Evolutionary conservation across 2,797 vertebrate genomes (phyloP), one percentile per base, ranked within the genome.

Genomic region (Labroides dimidiatus): DNA sequence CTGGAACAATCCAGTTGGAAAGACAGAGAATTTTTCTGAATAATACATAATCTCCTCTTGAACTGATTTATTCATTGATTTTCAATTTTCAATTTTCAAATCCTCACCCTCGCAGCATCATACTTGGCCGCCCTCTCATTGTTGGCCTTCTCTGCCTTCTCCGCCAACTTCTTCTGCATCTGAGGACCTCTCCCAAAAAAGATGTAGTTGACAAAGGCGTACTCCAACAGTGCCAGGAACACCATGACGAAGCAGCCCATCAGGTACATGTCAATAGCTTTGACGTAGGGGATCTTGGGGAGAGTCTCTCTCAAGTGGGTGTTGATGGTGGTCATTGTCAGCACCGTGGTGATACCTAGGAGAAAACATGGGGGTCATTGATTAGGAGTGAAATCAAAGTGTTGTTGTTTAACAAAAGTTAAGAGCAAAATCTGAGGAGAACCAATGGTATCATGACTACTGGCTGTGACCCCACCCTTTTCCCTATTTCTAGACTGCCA

Each of bases 281-380:
- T 98, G 81, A 98, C 97, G 13, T 98, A 98, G 0, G 97, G 97
- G 82, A 98, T 98, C 90, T 98, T 98, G 87, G 97, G 97, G 82
- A 98, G 88, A 21, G 97, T 98, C 91, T 98, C 97, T 75, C 97
- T 91, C 66, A 98, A 88, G 81, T 98, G 97, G 44, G 97, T 98
- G 91, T 97, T 97, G 95, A 98, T 98, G 12, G 97, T 98, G 42
- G 97, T 98, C 97, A 98, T 98, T 19, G 97, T 98, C 85, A 98
- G 94, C 77, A 98, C 93, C 6, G 93, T 93, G 57, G 93, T 93
- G 80, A 93, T 93, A n/a, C 93, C 93, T 93, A 23, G n/a, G 58
- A 1, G 27, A 19, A 56, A 1, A 36, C 33, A 51, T 4, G 3
- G 11, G 11, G n/a, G 10, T 45, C 19, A 44, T 27, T n/a, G n/a